Evolutionary conservation across 92 coral and sea anemone species (phyloP).

Genomic region (Porites lobata): DNA sequence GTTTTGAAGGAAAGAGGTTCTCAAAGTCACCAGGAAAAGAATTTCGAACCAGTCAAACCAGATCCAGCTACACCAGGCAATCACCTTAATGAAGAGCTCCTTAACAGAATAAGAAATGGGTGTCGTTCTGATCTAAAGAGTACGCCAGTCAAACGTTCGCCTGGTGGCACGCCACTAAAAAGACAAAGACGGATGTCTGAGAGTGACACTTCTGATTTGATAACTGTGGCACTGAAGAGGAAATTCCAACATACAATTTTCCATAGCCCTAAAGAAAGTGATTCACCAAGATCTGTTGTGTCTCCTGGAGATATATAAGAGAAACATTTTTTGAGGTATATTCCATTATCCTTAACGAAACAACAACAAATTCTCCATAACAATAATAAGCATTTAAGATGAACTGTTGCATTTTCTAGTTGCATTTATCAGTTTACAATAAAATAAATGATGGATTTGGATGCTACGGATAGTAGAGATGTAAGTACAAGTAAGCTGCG

Average conservation of each 20-base stretch:
- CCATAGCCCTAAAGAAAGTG: conserved; percentile 79
- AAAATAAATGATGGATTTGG: too few relatives aligned
- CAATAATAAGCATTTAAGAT: too few relatives aligned
- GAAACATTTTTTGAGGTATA: too few relatives aligned
- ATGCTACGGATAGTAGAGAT: too few relatives aligned
- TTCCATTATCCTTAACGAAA: too few relatives aligned
- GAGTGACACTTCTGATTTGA: conserved; percentile 77
- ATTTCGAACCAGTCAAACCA: conserved; percentile 7
- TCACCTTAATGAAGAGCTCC: conserved; percentile 68
- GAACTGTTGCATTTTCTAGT: too few relatives aligned
- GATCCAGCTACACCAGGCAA: conserved; percentile 55
- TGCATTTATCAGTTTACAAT: too few relatives aligned
- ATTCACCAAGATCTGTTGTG: conserved; percentile 62
- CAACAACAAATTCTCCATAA: too few relatives aligned
- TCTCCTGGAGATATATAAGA: background rate
- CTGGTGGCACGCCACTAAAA: conserved; percentile 88
- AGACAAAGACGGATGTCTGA: conserved; percentile 74
- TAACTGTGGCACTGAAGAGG: conserved; percentile 79
- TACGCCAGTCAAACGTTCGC: conserved; percentile 88
- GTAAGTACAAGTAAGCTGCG: too few relatives aligned
- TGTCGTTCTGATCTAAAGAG: conserved; percentile 71
- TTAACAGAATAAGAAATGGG: conserved; percentile 65
- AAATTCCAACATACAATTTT: conserved; percentile 78
- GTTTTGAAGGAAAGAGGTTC: background rate
- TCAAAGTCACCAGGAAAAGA: conserved; percentile 1